These are phyloP conservation scores for Athalia cordata DNA, from an alignment of 2,888 invertebrate species.

Conservation along the genomic window DNA sequence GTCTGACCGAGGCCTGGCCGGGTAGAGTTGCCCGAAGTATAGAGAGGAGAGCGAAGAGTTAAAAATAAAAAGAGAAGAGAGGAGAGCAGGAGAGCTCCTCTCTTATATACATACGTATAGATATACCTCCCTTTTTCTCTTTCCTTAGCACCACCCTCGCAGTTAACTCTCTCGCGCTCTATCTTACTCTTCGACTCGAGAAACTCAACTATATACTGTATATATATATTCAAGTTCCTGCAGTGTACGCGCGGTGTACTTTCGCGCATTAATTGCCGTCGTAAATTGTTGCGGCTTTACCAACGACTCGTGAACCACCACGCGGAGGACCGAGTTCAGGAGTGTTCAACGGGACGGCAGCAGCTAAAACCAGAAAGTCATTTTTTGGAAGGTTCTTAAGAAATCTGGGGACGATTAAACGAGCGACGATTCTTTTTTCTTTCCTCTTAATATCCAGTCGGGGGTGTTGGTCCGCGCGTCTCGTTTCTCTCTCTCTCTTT, in stretches of 20 bases:
- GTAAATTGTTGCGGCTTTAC: slow-evolving; percentile 69
- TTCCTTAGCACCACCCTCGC: slow-evolving; percentile 48
- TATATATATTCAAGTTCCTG: no score
- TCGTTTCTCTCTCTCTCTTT: no score
- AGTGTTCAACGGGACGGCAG: no score
- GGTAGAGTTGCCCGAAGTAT: slow-evolving; percentile 34
- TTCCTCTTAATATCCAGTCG: no score
- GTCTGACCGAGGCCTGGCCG: slow-evolving; percentile 63
- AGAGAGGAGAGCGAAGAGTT: slow-evolving; percentile 3
- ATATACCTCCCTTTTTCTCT: slow-evolving; percentile 53
- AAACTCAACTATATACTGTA: slow-evolving; percentile 55
- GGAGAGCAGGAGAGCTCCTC: slow-evolving; percentile 11
- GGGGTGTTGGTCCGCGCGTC: no score
- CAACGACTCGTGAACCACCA: slow-evolving; percentile 33
- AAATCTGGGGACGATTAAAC: no score
- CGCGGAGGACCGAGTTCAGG: slow-evolving; percentile 2
- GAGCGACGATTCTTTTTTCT: no score
- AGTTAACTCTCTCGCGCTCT: slow-evolving; percentile 49
- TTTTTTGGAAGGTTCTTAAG: no score
- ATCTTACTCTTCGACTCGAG: slow-evolving; percentile 43
- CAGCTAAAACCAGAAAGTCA: no score
- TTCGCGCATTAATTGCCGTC: slow-evolving; percentile 73
- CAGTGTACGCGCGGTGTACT: slow-evolving; percentile 64
- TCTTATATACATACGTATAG: slow-evolving; percentile 54
- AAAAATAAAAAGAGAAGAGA: slow-evolving; percentile 7